These are phyloP conservation scores for Brachyistius frenatus DNA, from an alignment of 2,113 vertebrate species.

Conservation along the genomic window DNA sequence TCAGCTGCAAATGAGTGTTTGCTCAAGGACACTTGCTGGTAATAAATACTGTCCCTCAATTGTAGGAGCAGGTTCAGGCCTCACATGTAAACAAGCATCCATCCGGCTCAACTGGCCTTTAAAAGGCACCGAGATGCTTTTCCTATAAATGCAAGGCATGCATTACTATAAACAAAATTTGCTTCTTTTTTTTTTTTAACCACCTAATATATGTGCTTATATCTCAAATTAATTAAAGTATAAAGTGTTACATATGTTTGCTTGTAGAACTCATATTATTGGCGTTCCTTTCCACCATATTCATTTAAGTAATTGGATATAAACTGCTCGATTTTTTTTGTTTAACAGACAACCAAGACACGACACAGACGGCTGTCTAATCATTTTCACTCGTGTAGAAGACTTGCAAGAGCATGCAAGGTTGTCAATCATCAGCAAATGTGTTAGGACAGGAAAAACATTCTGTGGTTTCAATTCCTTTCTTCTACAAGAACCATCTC, in stretches of 20 bases:
- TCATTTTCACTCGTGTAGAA: not conserved
- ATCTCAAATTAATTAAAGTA: too few species aligned
- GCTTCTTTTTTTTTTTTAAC: too few species aligned
- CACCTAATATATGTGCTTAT: too few species aligned
- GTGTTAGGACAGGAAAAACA: conserved; percentile 40
- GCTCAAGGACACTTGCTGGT: conserved; percentile 19
- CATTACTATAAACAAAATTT: too few species aligned
- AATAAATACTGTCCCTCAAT: conserved; percentile 35
- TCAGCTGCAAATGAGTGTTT: conserved; percentile 43
- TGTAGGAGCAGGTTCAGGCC: not conserved
- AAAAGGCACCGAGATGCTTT: not conserved
- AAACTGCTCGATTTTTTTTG: too few species aligned
- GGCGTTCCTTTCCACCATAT: too few species aligned
- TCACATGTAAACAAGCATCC: conserved; percentile 15
- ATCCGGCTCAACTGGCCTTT: not conserved
- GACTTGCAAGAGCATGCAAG: conserved; percentile 23
- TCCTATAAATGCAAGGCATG: too few species aligned
- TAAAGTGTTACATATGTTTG: too few species aligned
- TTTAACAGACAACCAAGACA: not conserved
- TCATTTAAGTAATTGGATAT: too few species aligned
- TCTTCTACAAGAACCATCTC: conserved; percentile 13
- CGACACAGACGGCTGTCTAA: conserved; percentile 7
- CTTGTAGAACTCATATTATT: too few species aligned
- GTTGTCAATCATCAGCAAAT: conserved; percentile 23
- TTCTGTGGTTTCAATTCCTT: conserved; percentile 58